Evolutionary conservation across 2,113 vertebrate genomes (phyloP), one percentile per base, ranked within the genome.

Genomic region (Anoplopoma fimbria): DNA sequence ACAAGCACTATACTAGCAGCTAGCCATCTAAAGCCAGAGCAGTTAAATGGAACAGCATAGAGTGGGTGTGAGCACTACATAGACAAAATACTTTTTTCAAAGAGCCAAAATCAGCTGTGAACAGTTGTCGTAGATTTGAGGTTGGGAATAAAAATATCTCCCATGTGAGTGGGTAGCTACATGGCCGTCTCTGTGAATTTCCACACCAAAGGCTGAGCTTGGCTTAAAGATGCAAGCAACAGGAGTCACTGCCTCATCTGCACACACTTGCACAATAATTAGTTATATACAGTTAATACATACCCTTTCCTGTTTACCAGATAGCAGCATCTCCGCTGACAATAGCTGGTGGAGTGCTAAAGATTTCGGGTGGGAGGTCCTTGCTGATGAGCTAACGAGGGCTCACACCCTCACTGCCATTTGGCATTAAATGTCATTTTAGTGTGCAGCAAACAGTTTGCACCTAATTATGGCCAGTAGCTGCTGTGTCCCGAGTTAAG

Each of bases 351-450:
- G 15, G 33, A 71, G 57, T 38, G 49, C 13, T 4, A 75, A 75
- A 75, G 83, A 45, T 88, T 89, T 88, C 60, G 72, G 74, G 85
- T 29, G 60, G 64, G 76, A 73, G 65, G 45, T 69, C 74, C 57
- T 31, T 29, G 33, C 49, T 55, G 57, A 85, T 75, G 80, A 84
- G 85, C 69, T 84, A 84, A 83, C 69, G 71, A 58, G 60, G 60
- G 47, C 83, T 47, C 19, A 49, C 73, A 85, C 57, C 57, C 88
- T 82, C 55, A 2, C 79, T 81, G 55, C 75, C 82, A 75, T 90
- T 93, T 92, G 92, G 88, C 93, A 93, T 94, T 93, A 92, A 90
- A 88, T 92, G 92, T 63, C 91, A 93, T 94, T 94, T 93, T 86
- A 87, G 71, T 69, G 19, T 75, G 88, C 79, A 77, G 89, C 84